Evolutionary conservation across 2,797 vertebrate species (phyloP).

Genomic region (Microcaecilia unicolor): DNA sequence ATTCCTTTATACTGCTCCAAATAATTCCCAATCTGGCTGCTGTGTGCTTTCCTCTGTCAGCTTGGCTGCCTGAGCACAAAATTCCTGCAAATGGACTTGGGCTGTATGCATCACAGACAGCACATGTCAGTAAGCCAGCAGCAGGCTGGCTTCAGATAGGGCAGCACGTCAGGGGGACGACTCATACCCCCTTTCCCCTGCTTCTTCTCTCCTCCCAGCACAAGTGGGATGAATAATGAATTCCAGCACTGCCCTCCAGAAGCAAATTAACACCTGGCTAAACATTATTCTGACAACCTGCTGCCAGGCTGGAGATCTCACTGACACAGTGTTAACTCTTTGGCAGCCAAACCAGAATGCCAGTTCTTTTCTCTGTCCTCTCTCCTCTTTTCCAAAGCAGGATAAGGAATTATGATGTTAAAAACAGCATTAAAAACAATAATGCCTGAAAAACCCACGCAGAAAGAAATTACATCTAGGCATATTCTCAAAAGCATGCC

Average conservation of each 20-base stretch:
- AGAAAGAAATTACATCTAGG: too few relatives aligned
- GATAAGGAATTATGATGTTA: too few relatives aligned
- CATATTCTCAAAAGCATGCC: too few relatives aligned
- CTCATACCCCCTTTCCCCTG: constrained; percentile 17
- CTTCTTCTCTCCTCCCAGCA: too few relatives aligned
- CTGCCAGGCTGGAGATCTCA: constrained; percentile 11
- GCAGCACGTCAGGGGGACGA: constrained; percentile 46
- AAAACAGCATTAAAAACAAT: too few relatives aligned
- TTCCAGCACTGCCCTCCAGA: constrained; percentile 50
- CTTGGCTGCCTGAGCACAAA: constrained; percentile 74
- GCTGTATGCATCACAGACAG: constrained; percentile 61
- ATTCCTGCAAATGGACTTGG: constrained; percentile 70
- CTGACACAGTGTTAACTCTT: constrained; percentile 30
- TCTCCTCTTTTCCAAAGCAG: background rate
- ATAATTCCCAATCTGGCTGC: constrained; percentile 20
- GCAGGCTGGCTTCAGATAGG: constrained; percentile 53
- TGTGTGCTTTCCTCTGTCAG: constrained; percentile 28
- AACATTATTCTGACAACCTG: constrained; percentile 58
- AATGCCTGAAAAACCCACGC: too few relatives aligned
- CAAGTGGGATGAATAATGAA: constrained; percentile 51
- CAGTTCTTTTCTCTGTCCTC: background rate
- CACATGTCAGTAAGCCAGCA: constrained; percentile 69
- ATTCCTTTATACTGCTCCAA: constrained; percentile 2
- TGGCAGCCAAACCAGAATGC: constrained; percentile 2
- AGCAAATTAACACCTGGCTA: constrained; percentile 65